Evolutionary conservation across 2,888 invertebrate species (phyloP).

Genomic region (Acronicta leporina): DNA sequence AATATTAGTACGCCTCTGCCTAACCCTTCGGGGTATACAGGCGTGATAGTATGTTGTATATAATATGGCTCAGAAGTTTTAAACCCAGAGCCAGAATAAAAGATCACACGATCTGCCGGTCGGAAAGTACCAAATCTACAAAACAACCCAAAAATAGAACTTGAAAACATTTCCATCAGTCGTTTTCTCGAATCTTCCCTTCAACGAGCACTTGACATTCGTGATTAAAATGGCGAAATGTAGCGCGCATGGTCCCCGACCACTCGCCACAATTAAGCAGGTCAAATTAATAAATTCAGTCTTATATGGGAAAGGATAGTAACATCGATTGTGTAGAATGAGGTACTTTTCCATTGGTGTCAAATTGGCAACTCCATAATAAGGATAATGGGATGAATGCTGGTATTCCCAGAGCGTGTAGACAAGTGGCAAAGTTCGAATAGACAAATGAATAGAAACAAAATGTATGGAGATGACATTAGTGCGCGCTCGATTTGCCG

Average conservation of each 20-base stretch:
- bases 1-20: too few species aligned
- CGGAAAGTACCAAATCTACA: not conserved
- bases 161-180: conserved; percentile 36
- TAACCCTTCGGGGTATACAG: too few species aligned
- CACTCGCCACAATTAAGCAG: conserved; percentile 44
- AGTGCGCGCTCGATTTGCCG: too few species aligned
- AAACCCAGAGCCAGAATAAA: not conserved
- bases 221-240: conserved; percentile 35
- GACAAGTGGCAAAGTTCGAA: too few species aligned
- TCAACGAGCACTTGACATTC: conserved; percentile 36
- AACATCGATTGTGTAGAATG: conserved; percentile 21
- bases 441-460: too few species aligned
- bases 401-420: too few species aligned
- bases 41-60: too few species aligned
- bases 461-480: too few species aligned
- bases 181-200: conserved; percentile 43
- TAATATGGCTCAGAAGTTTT: too few species aligned
- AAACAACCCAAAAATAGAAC: conserved; percentile 11
- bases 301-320: conserved; percentile 25
- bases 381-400: too few species aligned
- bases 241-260: conserved; percentile 11
- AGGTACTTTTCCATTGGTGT: conserved; percentile 30
- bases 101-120: not conserved
- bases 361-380: not conserved
- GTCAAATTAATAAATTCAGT: conserved; percentile 56